Base-by-base conservation (phyloP, 2,888 invertebrate species). In the Pinctada fucata region DNA sequence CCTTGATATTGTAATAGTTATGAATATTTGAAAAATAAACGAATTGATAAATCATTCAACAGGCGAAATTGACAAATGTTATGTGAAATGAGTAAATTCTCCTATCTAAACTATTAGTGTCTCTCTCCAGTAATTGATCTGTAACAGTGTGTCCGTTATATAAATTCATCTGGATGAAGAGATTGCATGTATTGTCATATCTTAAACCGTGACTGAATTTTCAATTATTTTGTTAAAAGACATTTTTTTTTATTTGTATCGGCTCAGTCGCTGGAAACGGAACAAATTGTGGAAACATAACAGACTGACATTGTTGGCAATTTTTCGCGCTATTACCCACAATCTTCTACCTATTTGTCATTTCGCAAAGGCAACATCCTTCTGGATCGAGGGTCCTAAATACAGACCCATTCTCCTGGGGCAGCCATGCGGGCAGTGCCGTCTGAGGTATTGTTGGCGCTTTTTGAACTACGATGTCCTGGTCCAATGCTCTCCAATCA, bases 401-500 rank as follows among this genome's bases (percentile, higher is more conserved):
- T 64, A 74, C 63, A 48, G 74, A 49, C 48, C 50, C 51, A 63
- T 74, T 74, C 49, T 74, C 31, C 49, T 45, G 66, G 51, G 66
- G 31, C 51, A 74, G 65, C 50, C 74, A 74, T 50, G 74, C 74
- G 51, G 50, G 74, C 31, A 52, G 58, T 8, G 45, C 16, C 72
- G 50, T 74, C 66, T 74, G 50, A 65, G 51, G 66, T 66, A 45
- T 68, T 68, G 68, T 68, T 1, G 10, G 1, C 6, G 68, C 16
- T 47, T 8, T 16, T 31, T 47, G 65, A 67, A 64, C 74, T 74
- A 66, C 50, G 31, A 65, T 69, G 74, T 73, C 69, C 10, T 8
- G 78, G 73, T 13, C 70, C 76, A 16, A 13, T 45, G 66, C 72
- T 63, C 65, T 47, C 51, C 71, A 72, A 77, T 77, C 64, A 72